Conservation (phyloP, 2,113 vertebrate genomes). For the Cathartes aura region DNA sequence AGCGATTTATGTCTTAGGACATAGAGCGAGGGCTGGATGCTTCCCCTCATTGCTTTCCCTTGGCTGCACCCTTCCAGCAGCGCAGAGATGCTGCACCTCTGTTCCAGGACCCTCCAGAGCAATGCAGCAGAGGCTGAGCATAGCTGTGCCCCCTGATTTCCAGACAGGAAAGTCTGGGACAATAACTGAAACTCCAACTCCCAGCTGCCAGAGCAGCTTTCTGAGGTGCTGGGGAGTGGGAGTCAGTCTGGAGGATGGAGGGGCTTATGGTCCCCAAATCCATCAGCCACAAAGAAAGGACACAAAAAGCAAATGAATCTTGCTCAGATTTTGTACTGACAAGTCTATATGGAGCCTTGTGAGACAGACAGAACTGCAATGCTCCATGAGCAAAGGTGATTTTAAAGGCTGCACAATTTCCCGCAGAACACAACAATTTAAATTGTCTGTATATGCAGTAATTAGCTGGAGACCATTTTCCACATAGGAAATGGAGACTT, state of each 20-base stretch:
- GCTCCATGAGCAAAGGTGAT: not conserved
- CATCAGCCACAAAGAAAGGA: not conserved
- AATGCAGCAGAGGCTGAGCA: not conserved
- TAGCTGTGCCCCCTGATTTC: not conserved
- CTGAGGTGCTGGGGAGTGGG: too few relatives aligned
- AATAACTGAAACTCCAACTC: not conserved
- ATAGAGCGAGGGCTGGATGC: not conserved
- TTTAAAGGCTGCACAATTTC: not conserved
- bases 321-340: not conserved
- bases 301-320: not conserved
- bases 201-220: not conserved
- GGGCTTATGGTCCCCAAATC: not conserved
- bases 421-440: not conserved
- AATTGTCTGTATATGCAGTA: not conserved
- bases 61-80: not conserved
- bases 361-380: not conserved
- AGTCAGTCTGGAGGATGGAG: not conserved
- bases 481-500: not conserved
- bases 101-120: not conserved
- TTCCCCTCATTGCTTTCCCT: too few relatives aligned
- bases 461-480: not conserved
- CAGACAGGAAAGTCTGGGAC: not conserved
- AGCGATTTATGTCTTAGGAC: not conserved
- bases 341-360: not conserved
- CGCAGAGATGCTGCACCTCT: not conserved